These are phyloP conservation scores for Felis chaus DNA, from an alignment of 2,113 vertebrate species.

Conservation along the genomic window DNA sequence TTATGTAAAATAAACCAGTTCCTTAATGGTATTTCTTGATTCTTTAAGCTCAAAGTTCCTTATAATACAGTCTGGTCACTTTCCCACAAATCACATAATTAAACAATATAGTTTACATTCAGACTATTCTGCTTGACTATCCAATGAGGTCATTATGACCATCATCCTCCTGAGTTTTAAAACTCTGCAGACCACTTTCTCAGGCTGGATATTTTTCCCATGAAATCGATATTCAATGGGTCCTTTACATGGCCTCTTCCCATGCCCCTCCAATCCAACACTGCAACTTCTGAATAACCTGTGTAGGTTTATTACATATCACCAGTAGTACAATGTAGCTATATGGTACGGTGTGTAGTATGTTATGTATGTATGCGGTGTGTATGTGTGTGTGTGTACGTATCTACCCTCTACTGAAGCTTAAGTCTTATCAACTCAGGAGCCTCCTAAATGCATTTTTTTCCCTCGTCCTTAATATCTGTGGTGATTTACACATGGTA, in stretches of 20 bases:
- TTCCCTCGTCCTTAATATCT: neutral
- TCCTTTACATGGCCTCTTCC: neutral
- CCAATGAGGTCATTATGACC: neutral
- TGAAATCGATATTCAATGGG: neutral
- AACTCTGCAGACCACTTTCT: neutral
- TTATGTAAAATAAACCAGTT: slow-evolving; percentile 38
- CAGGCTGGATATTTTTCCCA: neutral
- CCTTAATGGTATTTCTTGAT: neutral
- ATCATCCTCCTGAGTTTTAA: neutral
- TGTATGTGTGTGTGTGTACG: neutral
- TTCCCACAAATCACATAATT: neutral
- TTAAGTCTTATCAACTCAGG: neutral
- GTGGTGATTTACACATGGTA: neutral
- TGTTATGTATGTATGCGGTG: no score
- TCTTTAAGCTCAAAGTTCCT: slow-evolving; percentile 12
- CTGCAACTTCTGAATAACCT: neutral
- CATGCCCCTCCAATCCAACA: neutral
- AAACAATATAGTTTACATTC: neutral
- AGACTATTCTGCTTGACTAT: neutral
- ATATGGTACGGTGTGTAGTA: neutral
- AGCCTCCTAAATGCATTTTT: neutral
- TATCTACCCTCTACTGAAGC: neutral
- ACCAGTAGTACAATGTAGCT: neutral
- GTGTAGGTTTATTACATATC: neutral
- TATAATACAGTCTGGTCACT: neutral